These are phyloP conservation scores for Philhelius pedissequus DNA, from an alignment of 2,888 invertebrate genomes.

Conservation along the genomic window DNA sequence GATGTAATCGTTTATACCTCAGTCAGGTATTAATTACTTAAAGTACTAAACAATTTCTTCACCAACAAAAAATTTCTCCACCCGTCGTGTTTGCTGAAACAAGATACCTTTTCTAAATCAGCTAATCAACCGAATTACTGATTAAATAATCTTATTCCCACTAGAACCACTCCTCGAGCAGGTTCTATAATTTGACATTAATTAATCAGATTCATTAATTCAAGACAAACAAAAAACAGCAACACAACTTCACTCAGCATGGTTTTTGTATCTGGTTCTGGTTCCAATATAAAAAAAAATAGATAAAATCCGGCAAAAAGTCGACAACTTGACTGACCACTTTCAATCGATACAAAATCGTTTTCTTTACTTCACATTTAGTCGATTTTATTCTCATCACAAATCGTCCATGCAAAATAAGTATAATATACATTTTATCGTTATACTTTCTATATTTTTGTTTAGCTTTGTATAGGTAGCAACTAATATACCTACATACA, in stretches of 20 bases:
- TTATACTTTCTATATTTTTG: neutral
- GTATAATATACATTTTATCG: neutral
- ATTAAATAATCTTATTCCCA: neutral
- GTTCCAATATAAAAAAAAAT: neutral
- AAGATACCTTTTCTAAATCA: neutral
- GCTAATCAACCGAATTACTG: neutral
- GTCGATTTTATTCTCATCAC: neutral
- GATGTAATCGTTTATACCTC: no score
- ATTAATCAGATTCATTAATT: constrained; percentile 39
- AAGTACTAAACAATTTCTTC: neutral
- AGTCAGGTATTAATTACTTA: neutral
- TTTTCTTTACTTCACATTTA: neutral
- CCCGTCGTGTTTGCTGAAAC: neutral
- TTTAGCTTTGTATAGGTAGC: neutral
- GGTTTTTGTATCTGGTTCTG: neutral
- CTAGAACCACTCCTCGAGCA: neutral
- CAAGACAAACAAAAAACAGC: constrained; percentile 4
- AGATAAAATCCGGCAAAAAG: neutral
- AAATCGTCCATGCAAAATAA: constrained; percentile 7
- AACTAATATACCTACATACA: no score
- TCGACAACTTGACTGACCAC: neutral
- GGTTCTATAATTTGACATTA: constrained; percentile 22
- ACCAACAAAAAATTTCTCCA: no score
- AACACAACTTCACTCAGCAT: neutral
- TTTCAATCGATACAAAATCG: constrained; percentile 18